Evolutionary conservation across 2,113 vertebrate genomes (phyloP).

Genomic region (Athene cunicularia): DNA sequence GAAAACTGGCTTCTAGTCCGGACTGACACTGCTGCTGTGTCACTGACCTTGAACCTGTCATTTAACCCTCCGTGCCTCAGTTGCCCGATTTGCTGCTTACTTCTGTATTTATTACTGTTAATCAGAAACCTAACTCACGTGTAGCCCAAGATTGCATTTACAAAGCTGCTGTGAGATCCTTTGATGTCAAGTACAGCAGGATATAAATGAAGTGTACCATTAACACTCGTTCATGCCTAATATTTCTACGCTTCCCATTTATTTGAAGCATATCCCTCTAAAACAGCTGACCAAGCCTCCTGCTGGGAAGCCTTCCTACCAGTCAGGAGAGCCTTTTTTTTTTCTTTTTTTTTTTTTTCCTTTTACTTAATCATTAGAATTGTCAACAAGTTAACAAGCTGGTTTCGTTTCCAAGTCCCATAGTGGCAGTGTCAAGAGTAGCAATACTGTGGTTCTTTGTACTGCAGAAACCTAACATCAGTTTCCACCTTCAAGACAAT

Average conservation of each 20-base stretch:
- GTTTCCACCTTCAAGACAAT: conserved; percentile 6
- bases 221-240: conserved; percentile 34
- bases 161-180: conserved; percentile 50
- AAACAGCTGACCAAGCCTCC: neutral
- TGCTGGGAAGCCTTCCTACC: neutral
- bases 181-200: conserved; percentile 32
- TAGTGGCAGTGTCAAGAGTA: neutral
- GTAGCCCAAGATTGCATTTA: neutral
- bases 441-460: neutral
- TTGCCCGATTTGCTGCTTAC: neutral
- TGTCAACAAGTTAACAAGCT: conserved; percentile 23
- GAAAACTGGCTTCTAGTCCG: neutral
- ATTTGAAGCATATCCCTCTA: neutral
- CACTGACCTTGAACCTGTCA: neutral
- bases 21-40: neutral
- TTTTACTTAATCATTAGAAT: neutral
- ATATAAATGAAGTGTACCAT: neutral
- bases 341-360: neutral
- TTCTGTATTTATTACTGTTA: neutral
- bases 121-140: neutral
- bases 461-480: neutral
- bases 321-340: neutral
- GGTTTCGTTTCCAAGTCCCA: conserved; percentile 7
- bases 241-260: conserved; percentile 2
- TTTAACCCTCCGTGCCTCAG: neutral